Conservation (phyloP, 2,888 invertebrate species). For the Meta bourneti region DNA sequence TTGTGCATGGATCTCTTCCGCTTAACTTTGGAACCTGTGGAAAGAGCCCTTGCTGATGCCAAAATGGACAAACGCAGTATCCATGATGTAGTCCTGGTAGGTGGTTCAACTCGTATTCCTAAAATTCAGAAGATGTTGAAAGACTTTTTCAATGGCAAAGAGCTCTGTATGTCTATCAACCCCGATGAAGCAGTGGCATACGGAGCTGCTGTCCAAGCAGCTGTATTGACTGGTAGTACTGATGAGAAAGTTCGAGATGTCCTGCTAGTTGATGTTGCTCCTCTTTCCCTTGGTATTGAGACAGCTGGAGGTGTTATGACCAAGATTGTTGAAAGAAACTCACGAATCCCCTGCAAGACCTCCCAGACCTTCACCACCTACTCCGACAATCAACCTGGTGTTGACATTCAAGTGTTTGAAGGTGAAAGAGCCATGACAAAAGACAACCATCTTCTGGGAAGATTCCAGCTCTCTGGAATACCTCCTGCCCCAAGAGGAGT, state of each 20-base stretch:
- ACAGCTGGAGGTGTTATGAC: conserved; percentile 86
- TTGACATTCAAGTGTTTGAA: conserved; percentile 85
- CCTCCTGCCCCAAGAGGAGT: conserved; percentile 97
- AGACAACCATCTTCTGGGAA: conserved; percentile 96
- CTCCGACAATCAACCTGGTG: background rate
- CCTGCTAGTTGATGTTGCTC: conserved; percentile 90
- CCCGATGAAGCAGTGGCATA: conserved; percentile 91
- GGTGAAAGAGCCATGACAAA: conserved; percentile 92
- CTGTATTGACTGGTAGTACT: background rate
- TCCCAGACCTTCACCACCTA: conserved; percentile 74
- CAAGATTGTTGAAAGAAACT: conserved; percentile 89
- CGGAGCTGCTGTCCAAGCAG: conserved; percentile 86
- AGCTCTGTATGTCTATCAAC: conserved; percentile 88
- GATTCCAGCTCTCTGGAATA: conserved; percentile 89
- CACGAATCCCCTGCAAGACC: conserved; percentile 88
- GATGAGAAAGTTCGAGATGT: conserved; percentile 85
- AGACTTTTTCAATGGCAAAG: conserved; percentile 88
- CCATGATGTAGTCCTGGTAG: conserved; percentile 89
- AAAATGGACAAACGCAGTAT: conserved; percentile 86
- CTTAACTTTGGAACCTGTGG: conserved; percentile 88
- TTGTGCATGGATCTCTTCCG: conserved; percentile 87
- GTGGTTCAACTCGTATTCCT: conserved; percentile 90
- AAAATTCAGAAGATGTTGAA: conserved; percentile 88
- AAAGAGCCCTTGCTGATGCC: conserved; percentile 89
- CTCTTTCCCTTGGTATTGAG: conserved; percentile 84